Conservation (phyloP, 1,140 invertebrate genomes). For the Batillaria attramentaria region DNA sequence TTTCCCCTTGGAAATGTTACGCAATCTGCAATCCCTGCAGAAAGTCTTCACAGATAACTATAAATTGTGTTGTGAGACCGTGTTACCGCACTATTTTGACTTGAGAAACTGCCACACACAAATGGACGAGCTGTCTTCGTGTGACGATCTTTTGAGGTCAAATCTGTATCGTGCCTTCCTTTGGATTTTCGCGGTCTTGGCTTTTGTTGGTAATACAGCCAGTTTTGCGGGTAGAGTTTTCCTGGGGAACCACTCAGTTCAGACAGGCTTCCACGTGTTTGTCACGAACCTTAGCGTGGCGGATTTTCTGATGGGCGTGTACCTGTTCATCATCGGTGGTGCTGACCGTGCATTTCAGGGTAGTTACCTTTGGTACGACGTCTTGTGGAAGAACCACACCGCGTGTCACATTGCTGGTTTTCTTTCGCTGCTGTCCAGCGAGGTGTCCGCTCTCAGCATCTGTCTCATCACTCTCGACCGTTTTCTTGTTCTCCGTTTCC, state of each 20-base stretch:
- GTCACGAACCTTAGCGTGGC: conserved; percentile 58
- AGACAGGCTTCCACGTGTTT: conserved; percentile 48
- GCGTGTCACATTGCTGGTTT: conserved; percentile 59
- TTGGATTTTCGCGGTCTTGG: conserved; percentile 51
- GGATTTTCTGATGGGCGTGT: conserved; percentile 66
- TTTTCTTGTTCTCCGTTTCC: conserved; percentile 52
- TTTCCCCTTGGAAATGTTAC: conserved; percentile 42
- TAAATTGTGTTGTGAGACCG: conserved; percentile 50
- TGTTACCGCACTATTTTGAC: conserved; percentile 27
- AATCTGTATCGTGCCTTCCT: conserved; percentile 44
- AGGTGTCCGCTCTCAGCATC: conserved; percentile 31
- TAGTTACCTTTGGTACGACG: conserved; percentile 51
- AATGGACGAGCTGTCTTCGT: conserved; percentile 51
- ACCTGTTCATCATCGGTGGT: conserved; percentile 60
- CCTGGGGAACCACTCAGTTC: neutral
- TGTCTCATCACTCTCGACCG: conserved; percentile 53
- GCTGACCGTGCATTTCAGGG: conserved; percentile 38
- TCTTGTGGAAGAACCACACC: conserved; percentile 48
- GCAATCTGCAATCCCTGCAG: conserved; percentile 40
- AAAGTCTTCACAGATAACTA: conserved; percentile 45
- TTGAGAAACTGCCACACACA: conserved; percentile 45
- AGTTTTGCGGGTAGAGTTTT: conserved; percentile 44
- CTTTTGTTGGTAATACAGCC: conserved; percentile 46
- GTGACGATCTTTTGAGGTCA: conserved; percentile 48
- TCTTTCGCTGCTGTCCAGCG: conserved; percentile 51